Evolutionary conservation across 2,888 invertebrate genomes (phyloP), one percentile per base, ranked within the genome.

Genomic region (Argyresthia goedartella): DNA sequence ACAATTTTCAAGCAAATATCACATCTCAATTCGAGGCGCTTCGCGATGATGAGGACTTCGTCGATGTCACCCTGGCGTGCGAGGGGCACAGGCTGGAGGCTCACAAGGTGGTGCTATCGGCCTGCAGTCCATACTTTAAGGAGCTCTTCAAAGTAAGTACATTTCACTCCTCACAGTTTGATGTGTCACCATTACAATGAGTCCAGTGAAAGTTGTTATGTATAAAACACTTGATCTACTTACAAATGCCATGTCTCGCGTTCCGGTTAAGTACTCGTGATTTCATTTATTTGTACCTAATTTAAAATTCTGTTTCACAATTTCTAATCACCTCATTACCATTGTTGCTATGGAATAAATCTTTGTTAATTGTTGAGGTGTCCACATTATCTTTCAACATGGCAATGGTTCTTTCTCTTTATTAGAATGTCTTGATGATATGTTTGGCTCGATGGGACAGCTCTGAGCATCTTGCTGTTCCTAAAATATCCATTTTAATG

Each of bases 81-180:
- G 94, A 94, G 74, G 95, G 94, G 64, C 91, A 92, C 81, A 90
- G 92, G 75, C 88, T 95, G 71, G 92, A 93, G 85, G 95, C 95
- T 64, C 95, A 95, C 87, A 94, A 94, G 89, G 92, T 95, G 79
- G 92, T 93, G 67, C 89, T 95, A 61, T 94, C 94, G 59, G 95
- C 95, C 63, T 95, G 94, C 88, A 94, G 94, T 85, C 94, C 94
- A 64, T 94, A 93, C 88, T 94, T 95, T 88, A 94, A 94, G 89
- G 93, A 93, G 86, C 87, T 93, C 71, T 93, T 93, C 86, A 93
- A 93, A 91, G 93, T 93, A 89, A 90, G 90, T 86, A 71, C 71
- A 78, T 84, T 84, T 85, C 80, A 78, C 82, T 82, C 84, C 81
- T 80, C 82, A 82, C 84, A 82, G 80, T 80, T 80, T 85, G 85